phyloP scores from a whole-genome alignment of 2,888 invertebrate species.

The Mimachlamys varia region DNA sequence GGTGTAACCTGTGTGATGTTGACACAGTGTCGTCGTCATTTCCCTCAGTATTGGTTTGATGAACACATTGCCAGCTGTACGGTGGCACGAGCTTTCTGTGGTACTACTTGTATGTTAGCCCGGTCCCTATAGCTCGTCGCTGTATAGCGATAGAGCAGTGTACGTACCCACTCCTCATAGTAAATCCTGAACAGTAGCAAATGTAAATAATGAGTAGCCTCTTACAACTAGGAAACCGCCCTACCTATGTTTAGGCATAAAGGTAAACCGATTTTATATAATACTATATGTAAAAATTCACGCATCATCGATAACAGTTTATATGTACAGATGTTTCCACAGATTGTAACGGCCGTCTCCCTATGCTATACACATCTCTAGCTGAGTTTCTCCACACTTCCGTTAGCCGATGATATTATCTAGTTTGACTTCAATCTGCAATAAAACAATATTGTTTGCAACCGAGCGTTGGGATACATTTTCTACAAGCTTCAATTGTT shows the following conservation, averaged over 20 bases:
- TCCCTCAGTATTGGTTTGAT: neutral
- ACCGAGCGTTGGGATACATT: slow-evolving; percentile 7
- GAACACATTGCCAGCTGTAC: neutral
- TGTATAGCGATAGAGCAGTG: neutral
- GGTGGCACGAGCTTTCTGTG: neutral
- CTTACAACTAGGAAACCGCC: neutral
- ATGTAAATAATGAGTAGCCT: slow-evolving; percentile 7
- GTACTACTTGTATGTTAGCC: neutral
- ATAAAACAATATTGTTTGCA: neutral
- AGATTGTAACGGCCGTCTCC: neutral
- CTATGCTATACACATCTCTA: neutral
- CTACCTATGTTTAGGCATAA: neutral
- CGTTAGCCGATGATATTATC: neutral
- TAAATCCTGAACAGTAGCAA: neutral
- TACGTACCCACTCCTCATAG: neutral
- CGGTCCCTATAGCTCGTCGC: neutral
- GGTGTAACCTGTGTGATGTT: neutral
- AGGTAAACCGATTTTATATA: neutral
- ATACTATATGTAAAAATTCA: neutral
- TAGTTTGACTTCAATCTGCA: neutral
- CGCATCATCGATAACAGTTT: neutral
- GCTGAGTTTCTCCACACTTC: neutral
- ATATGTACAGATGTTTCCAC: neutral
- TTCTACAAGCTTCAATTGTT: slow-evolving; percentile 18
- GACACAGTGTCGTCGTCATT: neutral